Percentiles rank a stretch among this genome's conserved stretches.
Evolutionary conservation across 1,140 invertebrate species (phyloP).

Genomic region (Marisa cornuarietis): DNA sequence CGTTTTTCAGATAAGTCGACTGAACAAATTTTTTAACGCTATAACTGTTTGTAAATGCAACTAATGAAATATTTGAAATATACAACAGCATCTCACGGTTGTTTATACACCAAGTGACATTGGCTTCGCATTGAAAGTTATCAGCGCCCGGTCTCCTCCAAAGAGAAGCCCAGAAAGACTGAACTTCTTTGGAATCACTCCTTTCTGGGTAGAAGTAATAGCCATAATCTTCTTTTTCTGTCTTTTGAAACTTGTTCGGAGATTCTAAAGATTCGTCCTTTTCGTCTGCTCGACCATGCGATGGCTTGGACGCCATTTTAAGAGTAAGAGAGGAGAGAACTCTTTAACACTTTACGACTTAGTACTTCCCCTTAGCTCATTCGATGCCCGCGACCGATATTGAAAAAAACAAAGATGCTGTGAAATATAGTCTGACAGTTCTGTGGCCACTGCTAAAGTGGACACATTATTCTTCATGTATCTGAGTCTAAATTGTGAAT

Average conservation of each 20-base stretch:
- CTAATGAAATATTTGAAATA: background rate
- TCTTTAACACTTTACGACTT: background rate
- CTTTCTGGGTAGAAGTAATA: conserved; percentile 90
- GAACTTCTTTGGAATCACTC: conserved; percentile 69
- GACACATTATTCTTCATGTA: too few species aligned
- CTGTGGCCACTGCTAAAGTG: too few species aligned
- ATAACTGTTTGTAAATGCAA: too few species aligned
- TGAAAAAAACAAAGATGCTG: too few species aligned
- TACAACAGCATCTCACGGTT: conserved; percentile 71
- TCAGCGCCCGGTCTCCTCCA: conserved; percentile 76
- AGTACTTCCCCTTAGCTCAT: too few species aligned
- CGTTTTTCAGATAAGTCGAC: too few species aligned
- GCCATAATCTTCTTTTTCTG: conserved; percentile 66
- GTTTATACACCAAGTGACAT: conserved; percentile 79
- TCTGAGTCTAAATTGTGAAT: too few species aligned
- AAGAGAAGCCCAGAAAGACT: conserved; percentile 70
- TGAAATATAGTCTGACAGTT: too few species aligned
- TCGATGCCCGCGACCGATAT: too few species aligned
- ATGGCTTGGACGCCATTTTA: conserved; percentile 13
- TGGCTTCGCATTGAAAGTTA: conserved; percentile 83
- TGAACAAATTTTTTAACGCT: too few species aligned
- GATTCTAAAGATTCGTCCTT: background rate
- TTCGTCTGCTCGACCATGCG: conserved; percentile 18
- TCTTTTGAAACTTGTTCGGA: conserved; percentile 16
- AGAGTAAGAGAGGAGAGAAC: background rate